Percentiles rank a stretch among this genome's conserved stretches.
These are phyloP conservation scores for Tethya wilhelma DNA, from an alignment of 37 sponge, comb jelly and placozoan species.

Conservation along the genomic window DNA sequence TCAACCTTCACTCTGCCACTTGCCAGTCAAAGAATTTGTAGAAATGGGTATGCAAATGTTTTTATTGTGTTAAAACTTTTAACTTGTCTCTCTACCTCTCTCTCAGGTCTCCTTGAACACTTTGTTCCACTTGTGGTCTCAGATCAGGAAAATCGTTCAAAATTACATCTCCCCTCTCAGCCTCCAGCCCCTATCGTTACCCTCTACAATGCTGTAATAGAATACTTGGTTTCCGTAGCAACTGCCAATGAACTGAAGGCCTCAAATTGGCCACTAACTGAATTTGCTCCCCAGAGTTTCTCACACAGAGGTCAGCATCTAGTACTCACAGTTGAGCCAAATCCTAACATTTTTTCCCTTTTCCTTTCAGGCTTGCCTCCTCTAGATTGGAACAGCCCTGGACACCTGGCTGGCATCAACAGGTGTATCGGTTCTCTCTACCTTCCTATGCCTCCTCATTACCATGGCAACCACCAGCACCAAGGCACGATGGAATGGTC, in stretches of 20 bases:
- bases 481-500: constrained; percentile 1
- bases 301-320: constrained; percentile 1
- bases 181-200: constrained; percentile 5
- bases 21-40: constrained; percentile 26
- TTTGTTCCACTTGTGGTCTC: constrained; percentile 37
- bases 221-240: constrained; percentile 12
- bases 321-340: no score
- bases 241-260: neutral
- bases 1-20: constrained; percentile 27
- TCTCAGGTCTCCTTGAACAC: constrained; percentile 18
- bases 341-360: neutral
- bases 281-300: constrained; percentile 29
- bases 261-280: constrained; percentile 42
- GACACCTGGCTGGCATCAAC: neutral
- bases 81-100: no score
- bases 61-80: neutral
- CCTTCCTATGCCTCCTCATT: constrained; percentile 4
- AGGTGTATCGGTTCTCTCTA: constrained; percentile 1
- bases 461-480: neutral
- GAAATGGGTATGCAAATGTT: constrained; percentile 31
- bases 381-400: constrained; percentile 32
- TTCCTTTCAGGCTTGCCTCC: constrained; percentile 34
- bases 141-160: constrained; percentile 21
- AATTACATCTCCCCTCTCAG: constrained; percentile 40
- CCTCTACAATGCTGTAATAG: constrained; percentile 49